These are phyloP conservation scores for Serranus cabrilla DNA, from an alignment of 2,797 vertebrate species.

Conservation along the genomic window DNA sequence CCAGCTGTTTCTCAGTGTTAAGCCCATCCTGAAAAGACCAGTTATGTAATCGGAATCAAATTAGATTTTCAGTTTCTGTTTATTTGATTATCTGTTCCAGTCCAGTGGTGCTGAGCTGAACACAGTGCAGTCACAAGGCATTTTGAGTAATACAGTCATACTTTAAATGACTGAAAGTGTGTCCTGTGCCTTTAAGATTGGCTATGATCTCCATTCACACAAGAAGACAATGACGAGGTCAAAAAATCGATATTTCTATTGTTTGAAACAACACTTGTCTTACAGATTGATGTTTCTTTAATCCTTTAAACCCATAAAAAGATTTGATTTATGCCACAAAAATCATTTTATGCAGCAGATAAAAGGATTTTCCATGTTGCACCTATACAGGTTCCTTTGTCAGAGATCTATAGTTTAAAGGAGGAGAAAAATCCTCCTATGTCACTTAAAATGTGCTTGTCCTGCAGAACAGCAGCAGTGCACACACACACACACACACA, in stretches of 20 bases:
- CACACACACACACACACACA: neutral
- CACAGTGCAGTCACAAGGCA: slow-evolving; percentile 24
- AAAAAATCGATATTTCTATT: neutral
- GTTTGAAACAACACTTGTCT: neutral
- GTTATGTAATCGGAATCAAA: slow-evolving; percentile 43
- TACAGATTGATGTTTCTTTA: slow-evolving; percentile 7
- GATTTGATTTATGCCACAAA: slow-evolving; percentile 21
- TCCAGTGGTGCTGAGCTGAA: slow-evolving; percentile 29
- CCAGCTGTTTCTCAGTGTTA: slow-evolving; percentile 30
- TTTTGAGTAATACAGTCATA: slow-evolving; percentile 11
- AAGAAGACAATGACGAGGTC: slow-evolving; percentile 3
- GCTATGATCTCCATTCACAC: neutral
- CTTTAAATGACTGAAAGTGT: slow-evolving; percentile 16
- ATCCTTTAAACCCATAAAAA: slow-evolving; percentile 13
- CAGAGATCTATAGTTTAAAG: slow-evolving; percentile 12
- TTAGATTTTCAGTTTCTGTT: slow-evolving; percentile 35
- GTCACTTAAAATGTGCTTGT: slow-evolving; percentile 29
- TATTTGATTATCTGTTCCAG: slow-evolving; percentile 29
- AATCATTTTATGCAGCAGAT: slow-evolving; percentile 6
- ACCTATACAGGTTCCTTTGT: neutral
- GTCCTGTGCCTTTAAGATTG: slow-evolving; percentile 30
- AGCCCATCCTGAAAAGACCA: slow-evolving; percentile 13
- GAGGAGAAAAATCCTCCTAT: neutral
- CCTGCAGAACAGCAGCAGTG: neutral
- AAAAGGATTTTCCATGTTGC: neutral